These are phyloP conservation scores for Platycheirus rosarum DNA, from an alignment of 2,888 invertebrate species.

Conservation along the genomic window DNA sequence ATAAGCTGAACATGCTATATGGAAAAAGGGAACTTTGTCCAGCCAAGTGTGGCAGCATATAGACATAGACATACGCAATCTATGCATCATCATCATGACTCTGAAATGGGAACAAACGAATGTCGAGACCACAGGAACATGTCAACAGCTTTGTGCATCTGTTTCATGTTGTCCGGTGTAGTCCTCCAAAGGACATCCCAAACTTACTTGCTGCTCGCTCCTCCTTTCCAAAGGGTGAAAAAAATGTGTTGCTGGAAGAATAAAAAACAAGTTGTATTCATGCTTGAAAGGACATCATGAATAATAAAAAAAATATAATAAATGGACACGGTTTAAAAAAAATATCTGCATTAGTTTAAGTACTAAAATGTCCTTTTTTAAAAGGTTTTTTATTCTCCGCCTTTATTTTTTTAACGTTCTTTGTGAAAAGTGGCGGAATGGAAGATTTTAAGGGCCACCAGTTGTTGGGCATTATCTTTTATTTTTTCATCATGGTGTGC, in stretches of 20 bases:
- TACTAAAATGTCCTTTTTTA: not conserved
- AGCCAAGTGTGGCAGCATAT: constrained; percentile 1
- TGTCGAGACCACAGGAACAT: constrained; percentile 21
- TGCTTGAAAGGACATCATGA: constrained; percentile 19
- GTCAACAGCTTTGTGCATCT: constrained; percentile 27
- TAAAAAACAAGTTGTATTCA: not conserved
- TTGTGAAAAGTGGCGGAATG: not conserved
- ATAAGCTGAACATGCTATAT: not conserved
- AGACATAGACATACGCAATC: not conserved
- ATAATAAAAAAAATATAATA: constrained; percentile 7
- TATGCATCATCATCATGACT: constrained; percentile 17
- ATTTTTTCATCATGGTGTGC: too few relatives aligned
- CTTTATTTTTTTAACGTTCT: not conserved
- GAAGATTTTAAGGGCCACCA: not conserved
- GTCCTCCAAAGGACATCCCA: constrained; percentile 16
- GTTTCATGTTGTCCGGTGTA: not conserved
- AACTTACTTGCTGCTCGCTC: not conserved
- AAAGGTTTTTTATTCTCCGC: not conserved
- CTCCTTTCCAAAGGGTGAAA: not conserved
- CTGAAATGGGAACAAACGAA: constrained; percentile 2
- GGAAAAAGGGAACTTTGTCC: not conserved
- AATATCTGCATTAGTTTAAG: not conserved
- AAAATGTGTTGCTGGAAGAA: not conserved
- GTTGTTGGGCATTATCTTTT: not conserved
- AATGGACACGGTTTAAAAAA: not conserved